These are phyloP conservation scores for Cranoglanis bouderius DNA, from an alignment of 2,113 vertebrate genomes.

Conservation along the genomic window DNA sequence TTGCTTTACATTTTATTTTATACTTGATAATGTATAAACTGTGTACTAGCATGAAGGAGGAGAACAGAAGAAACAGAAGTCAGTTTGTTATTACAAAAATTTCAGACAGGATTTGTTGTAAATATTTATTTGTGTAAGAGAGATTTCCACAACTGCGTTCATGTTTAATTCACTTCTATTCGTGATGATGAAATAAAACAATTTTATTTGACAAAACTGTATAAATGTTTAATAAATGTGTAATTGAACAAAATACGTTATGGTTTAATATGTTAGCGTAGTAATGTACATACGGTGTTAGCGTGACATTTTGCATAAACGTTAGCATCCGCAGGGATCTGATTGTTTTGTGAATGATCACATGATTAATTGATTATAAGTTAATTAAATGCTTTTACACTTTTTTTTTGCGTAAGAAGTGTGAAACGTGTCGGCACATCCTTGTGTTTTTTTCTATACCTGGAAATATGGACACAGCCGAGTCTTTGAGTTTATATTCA, in stretches of 20 bases:
- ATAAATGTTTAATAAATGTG: neutral
- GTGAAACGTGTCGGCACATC: neutral
- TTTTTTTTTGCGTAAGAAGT: neutral
- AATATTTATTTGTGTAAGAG: neutral
- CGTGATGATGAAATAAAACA: neutral
- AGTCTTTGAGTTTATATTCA: neutral
- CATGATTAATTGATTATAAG: neutral
- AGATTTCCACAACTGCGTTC: neutral
- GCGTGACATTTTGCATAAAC: neutral
- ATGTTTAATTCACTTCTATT: neutral
- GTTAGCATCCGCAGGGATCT: neutral
- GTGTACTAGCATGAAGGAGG: neutral
- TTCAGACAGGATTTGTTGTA: neutral
- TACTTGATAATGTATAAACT: neutral
- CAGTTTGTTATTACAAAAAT: neutral
- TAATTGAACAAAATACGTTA: neutral
- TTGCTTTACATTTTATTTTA: neutral
- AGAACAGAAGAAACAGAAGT: neutral
- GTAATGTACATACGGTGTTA: neutral
- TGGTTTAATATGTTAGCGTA: neutral
- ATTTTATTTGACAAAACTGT: neutral
- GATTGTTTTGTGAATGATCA: neutral
- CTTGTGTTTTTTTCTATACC: neutral
- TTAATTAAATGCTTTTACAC: slow-evolving; percentile 14
- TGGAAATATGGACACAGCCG: neutral